A percentile compares a stretch with the other conserved stretches of the same genome.
These are phyloP conservation scores for Hirundichthys speculiger DNA, from an alignment of 2,113 vertebrate genomes.

Conservation along the genomic window DNA sequence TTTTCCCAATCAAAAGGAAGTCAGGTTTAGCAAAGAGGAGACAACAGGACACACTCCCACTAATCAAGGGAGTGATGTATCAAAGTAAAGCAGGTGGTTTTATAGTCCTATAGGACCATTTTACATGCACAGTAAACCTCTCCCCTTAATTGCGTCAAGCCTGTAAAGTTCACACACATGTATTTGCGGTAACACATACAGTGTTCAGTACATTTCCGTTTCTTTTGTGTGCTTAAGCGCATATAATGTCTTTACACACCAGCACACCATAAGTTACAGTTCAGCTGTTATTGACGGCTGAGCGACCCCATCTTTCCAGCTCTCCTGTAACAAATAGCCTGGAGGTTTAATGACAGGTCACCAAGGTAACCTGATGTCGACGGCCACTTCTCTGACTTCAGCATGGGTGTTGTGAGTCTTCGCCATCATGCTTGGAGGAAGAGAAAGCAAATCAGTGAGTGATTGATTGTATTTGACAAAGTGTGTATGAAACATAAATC, in stretches of 20 bases:
- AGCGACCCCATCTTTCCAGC: conserved; percentile 39
- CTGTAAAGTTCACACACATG: too few species aligned
- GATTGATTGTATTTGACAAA: conserved; percentile 63
- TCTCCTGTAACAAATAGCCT: conserved; percentile 45
- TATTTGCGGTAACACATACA: background rate
- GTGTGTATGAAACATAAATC: conserved; percentile 48
- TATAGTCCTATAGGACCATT: too few species aligned
- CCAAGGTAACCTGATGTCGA: conserved; percentile 29
- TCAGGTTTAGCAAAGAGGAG: too few species aligned
- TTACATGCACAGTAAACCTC: too few species aligned
- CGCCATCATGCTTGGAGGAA: background rate
- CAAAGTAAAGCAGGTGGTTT: too few species aligned
- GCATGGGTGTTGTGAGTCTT: background rate
- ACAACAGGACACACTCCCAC: too few species aligned
- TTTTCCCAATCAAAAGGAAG: too few species aligned
- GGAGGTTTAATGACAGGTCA: conserved; percentile 58
- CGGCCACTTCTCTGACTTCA: conserved; percentile 6
- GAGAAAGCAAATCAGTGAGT: conserved; percentile 14
- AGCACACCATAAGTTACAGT: conserved; percentile 34
- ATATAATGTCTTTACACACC: background rate
- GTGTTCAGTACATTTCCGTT: background rate
- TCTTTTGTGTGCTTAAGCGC: conserved; percentile 17
- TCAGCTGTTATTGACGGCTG: conserved; percentile 57
- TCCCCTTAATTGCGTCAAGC: too few species aligned
- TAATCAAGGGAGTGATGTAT: too few species aligned